Conservation (phyloP, 2,888 invertebrate genomes). For the Patella ulyssiponensis region DNA sequence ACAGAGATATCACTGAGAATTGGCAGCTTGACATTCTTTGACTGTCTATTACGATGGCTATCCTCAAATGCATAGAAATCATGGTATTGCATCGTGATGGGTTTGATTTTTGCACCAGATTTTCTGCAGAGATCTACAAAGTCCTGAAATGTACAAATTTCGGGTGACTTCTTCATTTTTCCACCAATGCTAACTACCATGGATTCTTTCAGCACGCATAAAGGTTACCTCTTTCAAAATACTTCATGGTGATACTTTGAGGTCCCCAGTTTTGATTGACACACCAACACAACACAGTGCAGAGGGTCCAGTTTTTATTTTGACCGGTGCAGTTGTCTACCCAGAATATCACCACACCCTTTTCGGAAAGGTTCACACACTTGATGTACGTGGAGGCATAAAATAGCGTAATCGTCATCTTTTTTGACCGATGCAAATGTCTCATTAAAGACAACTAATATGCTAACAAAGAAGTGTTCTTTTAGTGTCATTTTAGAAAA, state of each 20-base stretch:
- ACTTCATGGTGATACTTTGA: neutral
- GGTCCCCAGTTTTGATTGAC: neutral
- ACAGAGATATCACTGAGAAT: no score
- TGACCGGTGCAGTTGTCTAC: neutral
- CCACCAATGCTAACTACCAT: neutral
- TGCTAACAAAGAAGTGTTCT: neutral
- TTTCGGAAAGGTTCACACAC: neutral
- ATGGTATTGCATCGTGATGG: neutral
- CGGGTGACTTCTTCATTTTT: neutral
- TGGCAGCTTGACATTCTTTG: no score
- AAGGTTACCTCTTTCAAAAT: neutral
- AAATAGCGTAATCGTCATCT: rapidly evolving
- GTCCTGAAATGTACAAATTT: neutral
- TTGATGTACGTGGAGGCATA: neutral
- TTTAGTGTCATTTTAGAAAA: neutral
- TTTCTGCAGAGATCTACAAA: neutral
- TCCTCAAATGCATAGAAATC: no score
- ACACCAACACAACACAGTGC: neutral
- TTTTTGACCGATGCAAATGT: neutral
- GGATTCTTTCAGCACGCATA: neutral
- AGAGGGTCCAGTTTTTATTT: neutral
- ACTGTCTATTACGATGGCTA: no score
- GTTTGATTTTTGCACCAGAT: neutral
- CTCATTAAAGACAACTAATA: no score
- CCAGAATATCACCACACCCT: neutral